A percentile compares a stretch with the other conserved stretches of the same genome.
Conservation (phyloP, 53 echinoderm and acorn worm genomes). For the Holothuria scabra region DNA sequence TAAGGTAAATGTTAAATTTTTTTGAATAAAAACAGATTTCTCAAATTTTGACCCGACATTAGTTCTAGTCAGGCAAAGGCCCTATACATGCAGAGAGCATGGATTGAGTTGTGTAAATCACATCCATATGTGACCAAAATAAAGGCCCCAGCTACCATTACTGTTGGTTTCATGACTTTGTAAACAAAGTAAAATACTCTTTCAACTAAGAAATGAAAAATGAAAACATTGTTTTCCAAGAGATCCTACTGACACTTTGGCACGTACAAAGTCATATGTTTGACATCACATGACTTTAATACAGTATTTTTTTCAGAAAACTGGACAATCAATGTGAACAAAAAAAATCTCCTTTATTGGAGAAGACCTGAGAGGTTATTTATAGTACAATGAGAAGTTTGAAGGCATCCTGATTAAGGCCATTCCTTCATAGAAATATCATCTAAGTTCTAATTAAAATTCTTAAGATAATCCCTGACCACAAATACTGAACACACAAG, state of each 20-base stretch:
- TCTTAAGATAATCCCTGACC: not conserved
- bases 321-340: not conserved
- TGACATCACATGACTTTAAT: constrained; percentile 27
- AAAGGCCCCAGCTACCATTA: not conserved
- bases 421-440: not conserved
- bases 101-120: too few relatives aligned
- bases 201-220: not conserved
- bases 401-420: constrained; percentile 18
- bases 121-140: too few relatives aligned
- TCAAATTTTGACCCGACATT: too few relatives aligned
- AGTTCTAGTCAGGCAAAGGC: too few relatives aligned
- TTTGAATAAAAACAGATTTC: too few relatives aligned
- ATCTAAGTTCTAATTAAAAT: not conserved
- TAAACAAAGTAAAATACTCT: not conserved
- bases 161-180: constrained; percentile 21
- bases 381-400: not conserved
- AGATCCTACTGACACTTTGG: constrained; percentile 9
- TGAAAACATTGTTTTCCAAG: constrained; percentile 8
- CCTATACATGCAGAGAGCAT: too few relatives aligned
- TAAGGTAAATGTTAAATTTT: too few relatives aligned
- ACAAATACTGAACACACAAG: too few relatives aligned
- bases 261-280: constrained; percentile 7
- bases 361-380: constrained; percentile 33
- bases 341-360: constrained; percentile 10
- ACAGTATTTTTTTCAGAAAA: constrained; percentile 31